Conservation (phyloP, 2,113 vertebrate genomes). For the Capricornis sumatraensis region DNA sequence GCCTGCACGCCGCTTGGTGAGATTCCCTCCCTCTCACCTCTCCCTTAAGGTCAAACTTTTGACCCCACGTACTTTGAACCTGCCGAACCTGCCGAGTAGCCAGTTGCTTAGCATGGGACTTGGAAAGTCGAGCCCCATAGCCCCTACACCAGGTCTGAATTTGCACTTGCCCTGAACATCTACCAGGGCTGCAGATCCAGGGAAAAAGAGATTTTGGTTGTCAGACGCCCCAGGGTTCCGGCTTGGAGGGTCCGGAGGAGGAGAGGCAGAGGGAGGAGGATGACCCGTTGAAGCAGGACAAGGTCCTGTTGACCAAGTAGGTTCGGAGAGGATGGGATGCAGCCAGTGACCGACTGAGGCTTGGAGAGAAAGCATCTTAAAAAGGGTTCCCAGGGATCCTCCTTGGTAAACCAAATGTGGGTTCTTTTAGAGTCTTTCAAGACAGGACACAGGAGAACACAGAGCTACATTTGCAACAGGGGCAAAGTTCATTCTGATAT, state of each 20-base stretch:
- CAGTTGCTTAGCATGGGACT: background rate
- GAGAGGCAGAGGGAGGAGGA: background rate
- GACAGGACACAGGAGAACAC: background rate
- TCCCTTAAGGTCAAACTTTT: constrained; percentile 34
- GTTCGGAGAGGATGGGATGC: background rate
- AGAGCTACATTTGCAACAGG: background rate
- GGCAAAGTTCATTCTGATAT: background rate
- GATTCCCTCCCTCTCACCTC: background rate
- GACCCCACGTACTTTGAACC: background rate
- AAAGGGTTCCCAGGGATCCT: background rate
- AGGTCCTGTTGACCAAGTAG: background rate
- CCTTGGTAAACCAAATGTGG: background rate
- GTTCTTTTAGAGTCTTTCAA: background rate
- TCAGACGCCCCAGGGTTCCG: background rate
- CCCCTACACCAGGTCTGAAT: background rate
- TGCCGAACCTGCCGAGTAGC: background rate
- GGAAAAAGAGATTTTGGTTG: background rate
- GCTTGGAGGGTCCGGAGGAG: background rate
- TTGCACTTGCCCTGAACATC: background rate
- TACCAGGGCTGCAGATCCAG: too few relatives aligned
- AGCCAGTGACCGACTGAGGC: background rate
- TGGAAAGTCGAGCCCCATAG: background rate
- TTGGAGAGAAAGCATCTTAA: background rate
- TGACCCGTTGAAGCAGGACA: background rate
- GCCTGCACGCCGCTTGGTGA: background rate